Conservation (phyloP, 1,140 invertebrate genomes). For the Anastrepha obliqua region DNA sequence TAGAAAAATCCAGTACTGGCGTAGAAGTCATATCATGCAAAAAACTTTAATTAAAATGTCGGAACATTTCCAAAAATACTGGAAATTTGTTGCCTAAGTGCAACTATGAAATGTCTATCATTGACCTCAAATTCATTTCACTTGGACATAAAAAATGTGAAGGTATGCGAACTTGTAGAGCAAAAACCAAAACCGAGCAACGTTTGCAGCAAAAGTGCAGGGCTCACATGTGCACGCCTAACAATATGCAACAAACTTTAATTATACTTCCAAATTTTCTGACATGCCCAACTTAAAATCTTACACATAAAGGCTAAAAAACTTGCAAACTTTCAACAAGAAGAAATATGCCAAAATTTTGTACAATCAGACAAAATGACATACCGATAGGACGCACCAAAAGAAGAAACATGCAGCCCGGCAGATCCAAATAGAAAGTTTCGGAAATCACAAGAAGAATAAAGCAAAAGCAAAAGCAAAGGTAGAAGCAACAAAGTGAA, state of each 20-base stretch:
- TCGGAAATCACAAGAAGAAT: neutral
- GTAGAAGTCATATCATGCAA: too few species aligned
- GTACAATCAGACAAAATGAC: neutral
- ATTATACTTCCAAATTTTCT: constrained; percentile 8
- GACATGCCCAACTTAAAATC: neutral
- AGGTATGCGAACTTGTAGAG: neutral
- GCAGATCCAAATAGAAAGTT: neutral
- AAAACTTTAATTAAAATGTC: constrained; percentile 37
- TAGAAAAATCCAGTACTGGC: too few species aligned
- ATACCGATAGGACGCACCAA: neutral
- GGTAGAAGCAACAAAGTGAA: neutral
- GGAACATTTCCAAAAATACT: neutral
- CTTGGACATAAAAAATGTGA: neutral
- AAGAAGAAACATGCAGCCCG: neutral
- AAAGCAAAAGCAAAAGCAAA: neutral
- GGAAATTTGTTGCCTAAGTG: neutral
- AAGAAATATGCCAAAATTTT: constrained; percentile 40
- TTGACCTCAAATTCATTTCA: neutral
- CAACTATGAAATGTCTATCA: too few species aligned
- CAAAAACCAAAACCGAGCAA: neutral
- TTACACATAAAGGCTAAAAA: neutral
- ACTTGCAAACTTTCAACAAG: neutral
- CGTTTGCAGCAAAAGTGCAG: neutral
- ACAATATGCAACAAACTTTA: constrained; percentile 17
- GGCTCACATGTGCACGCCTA: neutral